phyloP scores from a whole-genome alignment of 2,113 vertebrate genomes.

The Sterna hirundo region DNA sequence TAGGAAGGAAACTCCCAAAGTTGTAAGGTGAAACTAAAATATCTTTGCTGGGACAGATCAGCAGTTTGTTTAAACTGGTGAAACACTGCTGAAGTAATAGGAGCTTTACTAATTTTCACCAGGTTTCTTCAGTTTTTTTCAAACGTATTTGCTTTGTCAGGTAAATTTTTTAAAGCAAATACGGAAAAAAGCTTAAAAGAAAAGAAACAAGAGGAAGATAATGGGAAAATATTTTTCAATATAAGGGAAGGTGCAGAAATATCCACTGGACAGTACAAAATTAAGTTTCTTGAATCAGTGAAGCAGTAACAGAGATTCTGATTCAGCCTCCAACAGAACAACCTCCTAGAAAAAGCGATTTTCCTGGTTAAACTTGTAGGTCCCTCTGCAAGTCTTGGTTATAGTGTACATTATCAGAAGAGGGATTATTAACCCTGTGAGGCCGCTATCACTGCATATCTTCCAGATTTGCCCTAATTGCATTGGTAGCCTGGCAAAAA shows the following conservation, averaged over 20 bases:
- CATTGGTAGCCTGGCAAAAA: background rate
- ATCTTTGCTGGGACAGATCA: constrained; percentile 9
- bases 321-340: background rate
- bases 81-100: constrained; percentile 3
- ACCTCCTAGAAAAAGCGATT: background rate
- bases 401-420: background rate
- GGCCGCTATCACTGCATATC: background rate
- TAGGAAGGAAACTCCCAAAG: constrained; percentile 30
- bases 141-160: background rate
- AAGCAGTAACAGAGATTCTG: background rate
- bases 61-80: constrained; percentile 15
- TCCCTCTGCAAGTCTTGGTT: constrained; percentile 5
- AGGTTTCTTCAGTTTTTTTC: background rate
- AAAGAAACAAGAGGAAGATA: background rate
- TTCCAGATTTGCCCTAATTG: constrained; percentile 22
- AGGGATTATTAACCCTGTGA: constrained; percentile 26
- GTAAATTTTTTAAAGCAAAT: background rate
- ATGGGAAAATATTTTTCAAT: background rate
- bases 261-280: background rate
- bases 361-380: background rate
- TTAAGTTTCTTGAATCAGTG: background rate
- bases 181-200: background rate
- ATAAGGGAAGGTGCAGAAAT: background rate
- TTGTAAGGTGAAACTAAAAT: background rate
- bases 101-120: background rate